Base-by-base conservation (phyloP, 2,888 invertebrate genomes). In the Flexamia atlantica region DNA sequence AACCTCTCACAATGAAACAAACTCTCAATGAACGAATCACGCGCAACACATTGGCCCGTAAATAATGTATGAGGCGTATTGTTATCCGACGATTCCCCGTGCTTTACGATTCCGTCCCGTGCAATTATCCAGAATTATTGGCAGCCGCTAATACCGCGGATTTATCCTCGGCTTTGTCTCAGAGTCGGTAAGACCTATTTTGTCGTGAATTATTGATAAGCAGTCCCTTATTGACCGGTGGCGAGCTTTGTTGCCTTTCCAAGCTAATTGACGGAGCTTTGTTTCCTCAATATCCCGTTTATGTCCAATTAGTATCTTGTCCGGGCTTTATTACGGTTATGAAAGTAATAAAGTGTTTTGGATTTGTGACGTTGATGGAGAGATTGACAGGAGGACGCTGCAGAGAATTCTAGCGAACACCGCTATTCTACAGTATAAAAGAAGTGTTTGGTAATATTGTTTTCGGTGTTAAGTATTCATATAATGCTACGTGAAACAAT, bases 121-220 rank as follows among this genome's bases (percentile, higher is more conserved):
- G 30, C 79, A 79, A 79, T 79, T 79, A 79, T 46, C 79, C 79
- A 20, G 79, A 79, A 79, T 79, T 79, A 79, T 79, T 79, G 79
- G 57, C 79, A 14, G 20, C 57, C 9, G 4, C 25, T 46, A 76
- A 76, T 76, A 20, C 57, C 28, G 25, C 30, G 79, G 79, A 79
- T 57, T 79, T 50, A 79, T 79, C 79, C 64, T 3, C 2, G n/a
- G 64, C 64, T 64, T 64, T 64, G 64, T 64, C 64, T 64, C 64
- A 1, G n/a, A 50, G 57, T 1, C 57, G 17, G 23, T 64, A 17
- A 64, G 36, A n/a, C 23, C 46, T 76, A 46, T 23, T 72, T 70
- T 36, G 70, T 70, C 70, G 36, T 70, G 70, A 70, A 70, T 70
- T 36, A 70, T 70, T 28, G 64, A 64, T 64, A 64, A 17, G 10